Conservation (phyloP, 2,888 invertebrate species). For the Dione vanillae region DNA sequence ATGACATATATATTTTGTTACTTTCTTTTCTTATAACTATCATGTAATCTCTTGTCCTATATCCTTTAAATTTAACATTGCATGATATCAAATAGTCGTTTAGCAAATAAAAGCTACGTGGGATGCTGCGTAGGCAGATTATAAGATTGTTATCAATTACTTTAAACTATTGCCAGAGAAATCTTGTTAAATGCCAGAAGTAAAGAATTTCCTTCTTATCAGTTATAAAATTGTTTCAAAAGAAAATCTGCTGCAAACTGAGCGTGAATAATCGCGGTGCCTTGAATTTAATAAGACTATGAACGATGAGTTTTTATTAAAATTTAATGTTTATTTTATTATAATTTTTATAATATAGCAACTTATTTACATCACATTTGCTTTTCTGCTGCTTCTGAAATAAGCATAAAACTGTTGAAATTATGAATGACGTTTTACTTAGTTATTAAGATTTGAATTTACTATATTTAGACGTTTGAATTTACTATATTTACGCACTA, state of each 20-base stretch:
- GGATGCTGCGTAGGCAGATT: constrained; percentile 41
- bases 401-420: too few species aligned
- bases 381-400: too few species aligned
- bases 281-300: constrained; percentile 32
- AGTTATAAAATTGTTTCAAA: constrained; percentile 38
- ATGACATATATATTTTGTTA: too few species aligned
- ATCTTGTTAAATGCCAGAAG: constrained; percentile 36
- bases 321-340: constrained; percentile 6
- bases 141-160: constrained; percentile 43
- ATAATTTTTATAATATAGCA: constrained; percentile 13
- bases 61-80: constrained; percentile 35
- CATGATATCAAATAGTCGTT: constrained; percentile 43
- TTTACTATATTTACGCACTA: too few species aligned
- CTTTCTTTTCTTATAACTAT: neutral
- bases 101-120: constrained; percentile 43
- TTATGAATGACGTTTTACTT: too few species aligned
- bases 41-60: neutral
- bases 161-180: constrained; percentile 34
- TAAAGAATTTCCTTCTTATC: constrained; percentile 36
- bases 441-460: too few species aligned
- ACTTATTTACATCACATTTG: neutral
- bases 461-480: too few species aligned
- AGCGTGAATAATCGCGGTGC: constrained; percentile 35
- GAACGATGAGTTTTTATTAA: constrained; percentile 29
- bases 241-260: constrained; percentile 35